Percentiles rank a stretch among this genome's conserved stretches.
Conservation (phyloP, 2,113 vertebrate genomes). For the Columba janthina region DNA sequence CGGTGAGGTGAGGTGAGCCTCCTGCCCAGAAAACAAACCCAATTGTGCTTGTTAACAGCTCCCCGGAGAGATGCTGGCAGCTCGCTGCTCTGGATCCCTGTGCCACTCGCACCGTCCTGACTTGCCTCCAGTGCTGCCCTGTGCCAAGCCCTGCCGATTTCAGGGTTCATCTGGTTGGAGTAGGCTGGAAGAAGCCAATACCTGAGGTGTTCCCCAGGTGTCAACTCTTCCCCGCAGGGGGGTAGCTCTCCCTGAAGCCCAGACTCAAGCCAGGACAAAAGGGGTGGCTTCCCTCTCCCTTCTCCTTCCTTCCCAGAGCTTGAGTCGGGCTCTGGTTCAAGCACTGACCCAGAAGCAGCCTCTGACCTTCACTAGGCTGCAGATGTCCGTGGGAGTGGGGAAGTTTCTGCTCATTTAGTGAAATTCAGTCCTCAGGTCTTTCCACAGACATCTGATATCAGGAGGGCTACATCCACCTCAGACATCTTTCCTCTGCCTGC, state of each 20-base stretch:
- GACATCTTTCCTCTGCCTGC: not conserved
- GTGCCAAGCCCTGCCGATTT: not conserved
- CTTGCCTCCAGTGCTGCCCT: not conserved
- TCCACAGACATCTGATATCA: not conserved
- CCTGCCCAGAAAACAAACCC: not conserved
- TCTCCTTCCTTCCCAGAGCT: not conserved
- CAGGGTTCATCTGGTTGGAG: not conserved
- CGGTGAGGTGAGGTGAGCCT: not conserved
- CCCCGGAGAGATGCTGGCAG: not conserved
- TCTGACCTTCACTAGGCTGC: fast-evolving
- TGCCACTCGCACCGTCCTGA: fast-evolving
- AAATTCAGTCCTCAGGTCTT: not conserved
- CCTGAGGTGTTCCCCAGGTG: not conserved
- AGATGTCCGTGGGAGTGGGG: not conserved
- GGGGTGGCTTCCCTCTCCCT: not conserved
- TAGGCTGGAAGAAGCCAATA: not conserved
- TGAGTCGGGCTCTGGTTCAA: not conserved
- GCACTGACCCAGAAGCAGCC: not conserved
- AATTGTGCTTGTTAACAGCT: not conserved
- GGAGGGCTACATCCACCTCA: not conserved
- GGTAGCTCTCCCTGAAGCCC: not conserved
- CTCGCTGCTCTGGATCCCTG: fast-evolving
- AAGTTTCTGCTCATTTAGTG: not conserved
- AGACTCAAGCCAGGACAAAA: not conserved
- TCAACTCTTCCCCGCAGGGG: not conserved